Evolutionary conservation across 1,140 invertebrate genomes (phyloP), one percentile per base, ranked within the genome.

Genomic region (Drosophila mojavensis): DNA sequence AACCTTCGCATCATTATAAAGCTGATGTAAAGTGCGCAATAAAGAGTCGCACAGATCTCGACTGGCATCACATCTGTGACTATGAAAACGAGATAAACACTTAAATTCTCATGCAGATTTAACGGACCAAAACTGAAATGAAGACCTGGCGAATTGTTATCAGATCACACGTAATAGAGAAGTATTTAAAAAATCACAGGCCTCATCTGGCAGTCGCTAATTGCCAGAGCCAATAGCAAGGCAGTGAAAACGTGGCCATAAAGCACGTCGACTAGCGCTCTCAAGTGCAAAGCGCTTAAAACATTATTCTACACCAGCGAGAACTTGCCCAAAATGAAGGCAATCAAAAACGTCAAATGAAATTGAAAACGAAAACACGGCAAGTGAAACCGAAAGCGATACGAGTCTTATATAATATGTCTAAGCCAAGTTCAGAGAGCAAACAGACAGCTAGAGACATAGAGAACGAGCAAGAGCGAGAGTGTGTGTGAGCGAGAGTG

Each of bases 281-380:
- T 77, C 82, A 89, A 89, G 84, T 89, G 78, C 81, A 89, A 79
- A 90, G 43, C 75, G 71, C 68, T 89, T 78, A 71, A 75, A 75
- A 68, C 55, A 66, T 78, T 73, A 89, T 89, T 89, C 80, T 84
- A 50, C 47, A 30, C 30, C 61, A 51, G n/a, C 64, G 56, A 76
- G 51, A 67, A 62, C 15, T 58, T 62, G 69, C 36, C 51, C 41
- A 77, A 77, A 74, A 77, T 63, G 64, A 79, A 80, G 65, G 59
- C 59, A 79, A 79, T 80, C 74, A 76, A 85, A 84, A 60, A 67
- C 17, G 61, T 54, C 71, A 53, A 53, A 28, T 13, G 30, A 66
- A 50, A 61, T 28, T 43, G 28, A 66, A 72, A 72, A 7, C 59
- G 30, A 82, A 71, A 78, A 48, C 43, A 11, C 68, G 36, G 48